Conservation (phyloP, 2,113 vertebrate species). For the Plectropomus leopardus region DNA sequence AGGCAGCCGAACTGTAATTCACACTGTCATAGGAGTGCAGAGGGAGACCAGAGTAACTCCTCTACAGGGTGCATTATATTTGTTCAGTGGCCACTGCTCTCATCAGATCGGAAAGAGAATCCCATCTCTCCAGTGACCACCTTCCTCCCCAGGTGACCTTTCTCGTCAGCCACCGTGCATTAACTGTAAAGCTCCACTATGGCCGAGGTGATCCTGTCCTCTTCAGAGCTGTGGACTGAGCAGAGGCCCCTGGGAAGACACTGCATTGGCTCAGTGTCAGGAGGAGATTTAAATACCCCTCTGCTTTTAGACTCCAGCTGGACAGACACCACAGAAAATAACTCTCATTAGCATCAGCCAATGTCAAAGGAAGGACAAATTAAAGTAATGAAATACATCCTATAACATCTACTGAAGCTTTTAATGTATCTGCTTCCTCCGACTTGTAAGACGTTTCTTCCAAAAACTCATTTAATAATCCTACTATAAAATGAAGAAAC, state of each 20-base stretch:
- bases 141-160: slow-evolving; percentile 65
- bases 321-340: slow-evolving; percentile 74
- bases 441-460: slow-evolving; percentile 35
- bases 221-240: slow-evolving; percentile 40
- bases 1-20: slow-evolving; percentile 53
- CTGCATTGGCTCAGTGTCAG: slow-evolving; percentile 67
- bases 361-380: slow-evolving; percentile 77
- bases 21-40: slow-evolving; percentile 32
- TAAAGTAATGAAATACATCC: slow-evolving; percentile 69
- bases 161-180: slow-evolving; percentile 56
- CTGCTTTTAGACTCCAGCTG: slow-evolving; percentile 79
- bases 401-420: slow-evolving; percentile 38
- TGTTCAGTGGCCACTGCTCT: slow-evolving; percentile 47
- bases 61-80: slow-evolving; percentile 45
- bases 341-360: slow-evolving; percentile 71
- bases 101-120: slow-evolving; percentile 49
- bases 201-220: slow-evolving; percentile 51
- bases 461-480: slow-evolving; percentile 62
- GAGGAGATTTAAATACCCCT: slow-evolving; percentile 78
- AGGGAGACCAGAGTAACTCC: slow-evolving; percentile 15
- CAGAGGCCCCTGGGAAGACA: slow-evolving; percentile 51
- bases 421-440: slow-evolving; percentile 36
- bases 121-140: slow-evolving; percentile 33
- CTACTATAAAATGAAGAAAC: no score
- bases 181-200: slow-evolving; percentile 52